Evolutionary conservation across 1,140 invertebrate species (phyloP).

Genomic region (Aphaenogaster rudis): DNA sequence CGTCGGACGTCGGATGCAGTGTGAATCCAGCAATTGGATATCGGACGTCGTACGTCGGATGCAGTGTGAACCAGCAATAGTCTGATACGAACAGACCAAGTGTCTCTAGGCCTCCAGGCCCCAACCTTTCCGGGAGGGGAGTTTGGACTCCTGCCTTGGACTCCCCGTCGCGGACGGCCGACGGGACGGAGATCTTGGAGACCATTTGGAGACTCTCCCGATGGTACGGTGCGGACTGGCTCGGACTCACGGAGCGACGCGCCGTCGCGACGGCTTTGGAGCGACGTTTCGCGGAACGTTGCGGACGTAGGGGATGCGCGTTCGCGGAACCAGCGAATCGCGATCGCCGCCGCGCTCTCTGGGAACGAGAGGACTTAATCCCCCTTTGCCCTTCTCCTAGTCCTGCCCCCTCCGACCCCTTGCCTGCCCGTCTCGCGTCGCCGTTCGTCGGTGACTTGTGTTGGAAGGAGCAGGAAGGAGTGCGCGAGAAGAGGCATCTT

Average conservation of each 20-base stretch:
- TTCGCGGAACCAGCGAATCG: background rate
- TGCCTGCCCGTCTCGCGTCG: background rate
- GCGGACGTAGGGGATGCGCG: background rate
- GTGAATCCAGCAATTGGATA: no score
- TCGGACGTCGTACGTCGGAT: no score
- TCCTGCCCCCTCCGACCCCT: no score
- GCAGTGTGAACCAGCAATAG: no score
- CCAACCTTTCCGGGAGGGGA: background rate
- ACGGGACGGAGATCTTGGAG: background rate
- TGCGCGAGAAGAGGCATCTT: background rate
- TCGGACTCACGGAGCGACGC: background rate
- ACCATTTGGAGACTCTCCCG: background rate
- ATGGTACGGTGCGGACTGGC: background rate
- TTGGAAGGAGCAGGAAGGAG: background rate
- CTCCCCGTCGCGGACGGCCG: background rate
- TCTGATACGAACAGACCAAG: no score
- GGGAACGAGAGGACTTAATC: background rate
- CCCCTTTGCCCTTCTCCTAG: no score
- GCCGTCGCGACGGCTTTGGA: background rate
- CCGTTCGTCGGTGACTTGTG: background rate
- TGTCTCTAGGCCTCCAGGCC: no score
- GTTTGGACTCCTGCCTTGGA: background rate
- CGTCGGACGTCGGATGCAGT: no score
- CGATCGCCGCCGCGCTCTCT: conserved; percentile 20
- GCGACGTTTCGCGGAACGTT: background rate